Base-by-base conservation (phyloP, 2,113 vertebrate genomes). In the Spea bombifrons region DNA sequence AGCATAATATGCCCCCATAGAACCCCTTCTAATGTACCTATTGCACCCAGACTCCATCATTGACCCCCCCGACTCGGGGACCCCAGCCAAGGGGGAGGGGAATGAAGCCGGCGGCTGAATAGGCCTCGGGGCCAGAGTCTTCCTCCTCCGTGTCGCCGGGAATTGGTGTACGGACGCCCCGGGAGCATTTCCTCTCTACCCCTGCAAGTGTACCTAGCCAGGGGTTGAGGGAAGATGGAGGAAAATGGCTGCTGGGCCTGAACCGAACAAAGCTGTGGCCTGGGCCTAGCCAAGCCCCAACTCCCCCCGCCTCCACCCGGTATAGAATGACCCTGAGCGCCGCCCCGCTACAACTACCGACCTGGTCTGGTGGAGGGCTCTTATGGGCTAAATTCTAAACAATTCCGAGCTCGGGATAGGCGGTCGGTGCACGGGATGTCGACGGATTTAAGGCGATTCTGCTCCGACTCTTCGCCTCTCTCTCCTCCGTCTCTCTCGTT, bases 231-330 rank as follows among this genome's bases (percentile, higher is more conserved):
- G 47, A 3, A 5, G 46, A n/a, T 68, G 74, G 43, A 59, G 75
- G 76, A 79, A 79, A 48, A 79, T 79, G 77, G 77, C 70, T 79
- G 70, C 77, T 66, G 59, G 70, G 70, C 49, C 70, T 46, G n/a
- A 79, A 30, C 12, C 44, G 63, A 79, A 79, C 77, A 79, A 79
- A 79, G 77, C 76, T 79, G 69, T 61, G 76, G 76, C 76, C 76
- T 79, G 69, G 47, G 76, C 61, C 76, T 68, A 17, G 17, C 75
- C 63, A 49, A 66, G 44, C 66, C 44, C 65, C 65, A 13, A 47
- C 16, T 9, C 49, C 66, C 46, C 45, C 57, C 55, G 4, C 61
- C 76, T 72, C 49, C 7, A 17, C 13, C 75, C 45, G 53, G 8
- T 45, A 69, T 7, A 61, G 7, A 63, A 53, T 16, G 49, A n/a